A percentile compares a stretch with the other conserved stretches of the same genome.
Evolutionary conservation across 2,113 vertebrate species (phyloP).

Genomic region (Pagrus major): DNA sequence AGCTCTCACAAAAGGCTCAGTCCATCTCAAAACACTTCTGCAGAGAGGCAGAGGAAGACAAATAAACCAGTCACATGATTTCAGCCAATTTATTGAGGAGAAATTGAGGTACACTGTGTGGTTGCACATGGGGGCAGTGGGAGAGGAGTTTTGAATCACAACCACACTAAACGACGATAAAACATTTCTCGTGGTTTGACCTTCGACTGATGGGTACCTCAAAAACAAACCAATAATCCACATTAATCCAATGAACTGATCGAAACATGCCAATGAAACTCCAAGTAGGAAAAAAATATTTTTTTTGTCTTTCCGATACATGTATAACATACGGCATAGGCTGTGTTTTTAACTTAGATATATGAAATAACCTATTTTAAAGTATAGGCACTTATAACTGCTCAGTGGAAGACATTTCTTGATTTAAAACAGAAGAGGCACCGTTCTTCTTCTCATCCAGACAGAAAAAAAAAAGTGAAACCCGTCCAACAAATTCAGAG

Average conservation of each 20-base stretch:
- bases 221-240: conserved; percentile 53
- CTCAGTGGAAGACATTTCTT: conserved; percentile 47
- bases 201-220: conserved; percentile 69
- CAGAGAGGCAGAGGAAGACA: not conserved
- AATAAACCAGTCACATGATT: conserved; percentile 40
- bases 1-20: not conserved
- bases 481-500: conserved; percentile 66
- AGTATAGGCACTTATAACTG: conserved; percentile 53
- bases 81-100: conserved; percentile 83
- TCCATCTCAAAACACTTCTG: not conserved
- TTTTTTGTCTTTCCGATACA: conserved; percentile 55
- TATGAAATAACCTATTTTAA: conserved; percentile 49
- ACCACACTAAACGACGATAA: conserved; percentile 68
- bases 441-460: conserved; percentile 48
- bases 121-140: conserved; percentile 76
- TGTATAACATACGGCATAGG: conserved; percentile 43
- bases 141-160: conserved; percentile 52
- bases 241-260: conserved; percentile 63
- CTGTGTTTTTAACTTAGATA: conserved; percentile 48
- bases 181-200: conserved; percentile 56
- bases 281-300: conserved; percentile 32
- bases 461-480: conserved; percentile 61
- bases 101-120: conserved; percentile 90
- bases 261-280: conserved; percentile 49
- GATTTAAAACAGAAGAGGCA: conserved; percentile 65